A percentile compares a stretch with the other conserved stretches of the same genome.
phyloP scores from a whole-genome alignment of 2,113 vertebrate species.

The Equus przewalskii region DNA sequence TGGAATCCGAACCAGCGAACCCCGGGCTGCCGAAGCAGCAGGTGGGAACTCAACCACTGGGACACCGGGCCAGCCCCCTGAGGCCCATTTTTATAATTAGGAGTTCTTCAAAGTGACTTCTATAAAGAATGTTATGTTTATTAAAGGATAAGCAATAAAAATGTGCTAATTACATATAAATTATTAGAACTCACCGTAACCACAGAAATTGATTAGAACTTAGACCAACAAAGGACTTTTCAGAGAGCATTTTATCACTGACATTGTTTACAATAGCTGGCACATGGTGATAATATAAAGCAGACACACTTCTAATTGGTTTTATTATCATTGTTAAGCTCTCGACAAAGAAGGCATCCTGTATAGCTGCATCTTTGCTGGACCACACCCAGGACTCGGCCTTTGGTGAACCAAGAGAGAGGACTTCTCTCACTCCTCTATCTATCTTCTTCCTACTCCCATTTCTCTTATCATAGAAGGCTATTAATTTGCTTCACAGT shows the following conservation, averaged over 20 bases:
- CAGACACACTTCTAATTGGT: not conserved
- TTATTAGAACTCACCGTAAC: not conserved
- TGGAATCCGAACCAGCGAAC: too few relatives aligned
- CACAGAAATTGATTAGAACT: not conserved
- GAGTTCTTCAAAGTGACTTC: not conserved
- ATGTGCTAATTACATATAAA: not conserved
- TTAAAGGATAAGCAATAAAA: not conserved
- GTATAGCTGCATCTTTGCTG: not conserved
- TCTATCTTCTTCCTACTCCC: not conserved
- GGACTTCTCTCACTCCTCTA: not conserved
- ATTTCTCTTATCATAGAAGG: not conserved
- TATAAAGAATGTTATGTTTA: not conserved
- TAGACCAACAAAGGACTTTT: not conserved
- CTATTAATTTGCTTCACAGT: not conserved
- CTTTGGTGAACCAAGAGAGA: not conserved
- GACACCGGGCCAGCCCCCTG: too few relatives aligned
- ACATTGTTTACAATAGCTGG: not conserved
- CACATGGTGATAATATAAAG: not conserved
- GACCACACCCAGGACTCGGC: not conserved
- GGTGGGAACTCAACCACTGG: too few relatives aligned
- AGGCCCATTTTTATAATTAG: not conserved
- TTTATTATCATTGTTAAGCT: not conserved
- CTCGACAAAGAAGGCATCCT: not conserved
- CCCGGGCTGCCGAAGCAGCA: too few relatives aligned
- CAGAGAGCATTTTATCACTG: not conserved